Percentiles rank a stretch among this genome's conserved stretches.
phyloP scores from a whole-genome alignment of 2,113 vertebrate genomes.

The Caranx ignobilis region DNA sequence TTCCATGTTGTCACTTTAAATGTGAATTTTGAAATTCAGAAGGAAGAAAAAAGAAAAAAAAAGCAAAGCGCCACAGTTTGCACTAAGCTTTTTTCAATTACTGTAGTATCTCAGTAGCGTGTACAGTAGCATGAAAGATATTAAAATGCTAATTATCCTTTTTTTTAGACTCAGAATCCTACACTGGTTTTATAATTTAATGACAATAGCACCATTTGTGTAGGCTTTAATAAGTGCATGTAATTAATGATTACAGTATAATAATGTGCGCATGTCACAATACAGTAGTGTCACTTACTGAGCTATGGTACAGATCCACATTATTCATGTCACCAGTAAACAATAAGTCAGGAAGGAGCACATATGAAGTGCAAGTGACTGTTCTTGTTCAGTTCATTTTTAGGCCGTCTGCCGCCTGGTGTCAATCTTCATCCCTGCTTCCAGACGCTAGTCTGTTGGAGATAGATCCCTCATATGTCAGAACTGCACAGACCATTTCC shows the following conservation, averaged over 20 bases:
- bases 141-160: constrained; percentile 71
- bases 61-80: constrained; percentile 35
- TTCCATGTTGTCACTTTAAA: constrained; percentile 30
- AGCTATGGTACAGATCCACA: constrained; percentile 18
- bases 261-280: constrained; percentile 36
- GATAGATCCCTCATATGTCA: constrained; percentile 62
- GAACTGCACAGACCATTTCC: constrained; percentile 66
- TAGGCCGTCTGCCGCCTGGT: background rate
- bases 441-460: constrained; percentile 45
- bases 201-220: constrained; percentile 52
- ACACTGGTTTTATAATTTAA: constrained; percentile 62
- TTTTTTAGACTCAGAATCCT: constrained; percentile 56
- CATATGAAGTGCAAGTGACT: background rate
- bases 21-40: constrained; percentile 26
- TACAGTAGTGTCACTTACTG: constrained; percentile 12
- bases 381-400: constrained; percentile 15
- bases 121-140: constrained; percentile 58
- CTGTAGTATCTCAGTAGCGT: constrained; percentile 42
- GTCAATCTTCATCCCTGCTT: constrained; percentile 58
- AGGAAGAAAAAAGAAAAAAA: background rate
- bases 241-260: constrained; percentile 58
- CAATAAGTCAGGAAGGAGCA: background rate
- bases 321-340: constrained; percentile 9
- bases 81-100: constrained; percentile 64
- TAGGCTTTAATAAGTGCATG: constrained; percentile 54